Conservation (phyloP, 2,888 invertebrate species). For the Drosophila borborema region DNA sequence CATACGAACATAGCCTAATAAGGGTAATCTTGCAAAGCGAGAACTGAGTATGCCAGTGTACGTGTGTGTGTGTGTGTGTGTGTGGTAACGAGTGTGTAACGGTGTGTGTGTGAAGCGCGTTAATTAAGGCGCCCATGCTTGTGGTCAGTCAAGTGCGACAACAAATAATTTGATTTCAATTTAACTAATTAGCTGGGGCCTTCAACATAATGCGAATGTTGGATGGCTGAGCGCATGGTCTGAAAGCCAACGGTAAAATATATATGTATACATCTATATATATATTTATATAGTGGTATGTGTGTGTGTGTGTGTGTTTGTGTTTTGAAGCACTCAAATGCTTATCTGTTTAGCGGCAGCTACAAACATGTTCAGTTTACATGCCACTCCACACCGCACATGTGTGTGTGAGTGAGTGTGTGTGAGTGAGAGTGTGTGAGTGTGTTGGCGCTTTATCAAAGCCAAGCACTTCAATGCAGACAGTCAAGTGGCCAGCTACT, state of each 20-base stretch:
- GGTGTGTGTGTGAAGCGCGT: constrained; percentile 53
- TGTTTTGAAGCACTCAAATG: constrained; percentile 55
- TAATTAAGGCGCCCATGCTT: constrained; percentile 78
- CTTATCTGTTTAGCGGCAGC: constrained; percentile 74
- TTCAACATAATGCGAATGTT: constrained; percentile 65
- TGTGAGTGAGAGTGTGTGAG: constrained; percentile 17
- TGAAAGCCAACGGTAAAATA: constrained; percentile 18
- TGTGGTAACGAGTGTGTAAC: background rate
- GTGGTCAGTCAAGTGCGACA: constrained; percentile 83
- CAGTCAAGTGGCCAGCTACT: constrained; percentile 66
- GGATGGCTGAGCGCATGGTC: constrained; percentile 38
- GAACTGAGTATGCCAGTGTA: background rate
- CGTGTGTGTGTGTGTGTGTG: background rate
- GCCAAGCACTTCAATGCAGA: constrained; percentile 71
- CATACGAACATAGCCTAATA: constrained; percentile 40
- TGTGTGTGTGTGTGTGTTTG: constrained; percentile 11
- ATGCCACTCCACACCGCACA: constrained; percentile 20
- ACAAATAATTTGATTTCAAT: constrained; percentile 84
- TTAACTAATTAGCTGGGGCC: constrained; percentile 82
- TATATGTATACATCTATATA: background rate
- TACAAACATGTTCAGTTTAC: constrained; percentile 54
- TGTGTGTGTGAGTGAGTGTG: background rate
- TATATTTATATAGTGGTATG: constrained; percentile 1
- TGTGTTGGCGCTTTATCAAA: constrained; percentile 65
- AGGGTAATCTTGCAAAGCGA: constrained; percentile 38